Percentiles rank a stretch among this genome's conserved stretches.
Conservation (phyloP, 2,888 invertebrate genomes). For the Laspeyria flexula region DNA sequence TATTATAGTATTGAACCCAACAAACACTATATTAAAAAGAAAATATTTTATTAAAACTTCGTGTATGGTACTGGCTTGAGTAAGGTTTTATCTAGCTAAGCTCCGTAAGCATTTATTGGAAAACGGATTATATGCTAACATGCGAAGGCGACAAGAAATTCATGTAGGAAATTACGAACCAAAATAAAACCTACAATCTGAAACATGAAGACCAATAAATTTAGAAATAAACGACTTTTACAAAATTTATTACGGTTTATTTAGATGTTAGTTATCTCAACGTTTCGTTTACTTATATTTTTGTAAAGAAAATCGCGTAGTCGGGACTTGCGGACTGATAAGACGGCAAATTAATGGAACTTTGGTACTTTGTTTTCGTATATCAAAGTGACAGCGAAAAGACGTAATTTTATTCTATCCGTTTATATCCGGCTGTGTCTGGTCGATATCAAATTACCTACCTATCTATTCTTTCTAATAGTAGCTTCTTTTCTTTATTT, state of each 20-base stretch:
- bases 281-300: not conserved
- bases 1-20: no score
- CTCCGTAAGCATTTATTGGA: not conserved
- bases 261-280: no score
- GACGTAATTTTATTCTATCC: not conserved
- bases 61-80: not conserved
- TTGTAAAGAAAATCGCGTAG: not conserved
- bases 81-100: not conserved
- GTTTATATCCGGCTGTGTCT: no score
- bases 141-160: not conserved
- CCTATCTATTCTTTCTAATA: no score
- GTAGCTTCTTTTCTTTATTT: no score
- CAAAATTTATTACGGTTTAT: no score
- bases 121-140: not conserved
- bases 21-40: no score
- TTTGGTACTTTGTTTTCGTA: slow-evolving; percentile 12
- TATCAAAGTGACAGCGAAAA: slow-evolving; percentile 18
- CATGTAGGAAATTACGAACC: not conserved
- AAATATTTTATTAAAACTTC: no score
- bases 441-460: no score
- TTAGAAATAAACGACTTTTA: no score
- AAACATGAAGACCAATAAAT: not conserved
- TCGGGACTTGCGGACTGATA: not conserved
- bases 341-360: slow-evolving; percentile 3
- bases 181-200: not conserved